phyloP scores from a whole-genome alignment of 2,888 invertebrate species.

The Aquatica leii region DNA sequence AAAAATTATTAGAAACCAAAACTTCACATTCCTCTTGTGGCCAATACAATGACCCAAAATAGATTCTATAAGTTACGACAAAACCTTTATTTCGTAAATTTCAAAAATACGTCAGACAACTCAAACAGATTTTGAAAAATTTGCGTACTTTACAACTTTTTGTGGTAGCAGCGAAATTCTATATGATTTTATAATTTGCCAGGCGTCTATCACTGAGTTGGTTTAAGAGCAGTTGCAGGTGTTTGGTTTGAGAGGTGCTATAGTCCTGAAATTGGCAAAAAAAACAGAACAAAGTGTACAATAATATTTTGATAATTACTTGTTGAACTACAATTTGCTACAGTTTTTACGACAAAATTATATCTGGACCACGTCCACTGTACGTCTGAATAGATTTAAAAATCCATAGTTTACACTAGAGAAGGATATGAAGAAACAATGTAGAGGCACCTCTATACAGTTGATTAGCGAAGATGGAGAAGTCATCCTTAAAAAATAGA shows the following conservation, averaged over 20 bases:
- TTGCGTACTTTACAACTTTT: conserved; percentile 38
- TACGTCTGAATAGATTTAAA: conserved; percentile 29
- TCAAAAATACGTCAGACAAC: background rate
- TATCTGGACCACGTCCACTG: conserved; percentile 19
- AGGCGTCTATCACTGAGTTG: too few relatives aligned
- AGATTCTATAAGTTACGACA: conserved; percentile 41
- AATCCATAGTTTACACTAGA: conserved; percentile 23
- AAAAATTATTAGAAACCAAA: conserved; percentile 41
- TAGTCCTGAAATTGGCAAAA: conserved; percentile 34
- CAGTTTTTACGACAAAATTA: too few relatives aligned
- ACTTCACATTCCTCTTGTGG: conserved; percentile 33
- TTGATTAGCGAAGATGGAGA: conserved; percentile 20
- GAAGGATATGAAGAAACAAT: conserved; percentile 20
- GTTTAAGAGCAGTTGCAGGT: too few relatives aligned
- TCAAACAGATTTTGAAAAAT: conserved; percentile 40
- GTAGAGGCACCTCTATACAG: conserved; percentile 20
- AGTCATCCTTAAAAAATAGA: conserved; percentile 32
- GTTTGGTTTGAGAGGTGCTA: conserved; percentile 47
- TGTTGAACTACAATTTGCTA: conserved; percentile 12
- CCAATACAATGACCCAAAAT: conserved; percentile 35
- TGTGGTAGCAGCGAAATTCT: conserved; percentile 47
- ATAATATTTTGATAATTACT: conserved; percentile 15
- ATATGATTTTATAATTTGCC: conserved; percentile 50
- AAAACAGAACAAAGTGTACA: background rate
- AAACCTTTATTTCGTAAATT: conserved; percentile 41